Base-by-base conservation (phyloP, 2,888 invertebrate species). In the Hydriomena furcata region DNA sequence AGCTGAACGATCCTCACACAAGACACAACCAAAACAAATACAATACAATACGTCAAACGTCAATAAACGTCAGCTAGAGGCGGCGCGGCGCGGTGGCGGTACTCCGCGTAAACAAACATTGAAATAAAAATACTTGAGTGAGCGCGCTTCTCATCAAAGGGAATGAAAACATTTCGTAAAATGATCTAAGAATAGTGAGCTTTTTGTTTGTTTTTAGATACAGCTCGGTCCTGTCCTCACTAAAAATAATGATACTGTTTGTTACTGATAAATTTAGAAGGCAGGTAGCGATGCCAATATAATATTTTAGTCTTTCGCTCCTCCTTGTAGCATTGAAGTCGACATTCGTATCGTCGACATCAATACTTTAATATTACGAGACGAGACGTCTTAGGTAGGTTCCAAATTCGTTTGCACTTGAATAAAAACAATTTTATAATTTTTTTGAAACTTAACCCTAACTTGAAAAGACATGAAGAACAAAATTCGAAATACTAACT, bases 211-310 rank as follows among this genome's bases (percentile, higher is more conserved):
- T 80, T 83, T 83, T 80, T 73, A 57, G 56, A 58, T 71, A 66
- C 72, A 70, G 64, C 72, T 71, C 70, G 67, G 72, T 67, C 70
- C 21, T 12, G 68, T 71, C 73, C 71, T 66, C 58, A 76, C 86
- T 87, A 86, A 82, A 85, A 84, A 88, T 88, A 88, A 85, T 84
- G 81, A 12, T 82, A 76, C 82, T 17, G 81, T 76, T 82, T 59
- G 78, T 67, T 79, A 71, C 76, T 66, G 76, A 61, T 83, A 82
- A 77, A 74, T 80, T 81, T 84, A 80, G 85, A 76, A 55, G 59
- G 23, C 36, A 52, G 62, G 71, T 83, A 80, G 73, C 68, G 70
- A 66, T 68, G 82, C 79, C 80, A 77, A 80, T 49, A 38, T 66
- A 74, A 80, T 79, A 82, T 80, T 83, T 78, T 8, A 71, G 73